Conservation (phyloP, 2,888 invertebrate genomes). For the Conchocele bisecta region DNA sequence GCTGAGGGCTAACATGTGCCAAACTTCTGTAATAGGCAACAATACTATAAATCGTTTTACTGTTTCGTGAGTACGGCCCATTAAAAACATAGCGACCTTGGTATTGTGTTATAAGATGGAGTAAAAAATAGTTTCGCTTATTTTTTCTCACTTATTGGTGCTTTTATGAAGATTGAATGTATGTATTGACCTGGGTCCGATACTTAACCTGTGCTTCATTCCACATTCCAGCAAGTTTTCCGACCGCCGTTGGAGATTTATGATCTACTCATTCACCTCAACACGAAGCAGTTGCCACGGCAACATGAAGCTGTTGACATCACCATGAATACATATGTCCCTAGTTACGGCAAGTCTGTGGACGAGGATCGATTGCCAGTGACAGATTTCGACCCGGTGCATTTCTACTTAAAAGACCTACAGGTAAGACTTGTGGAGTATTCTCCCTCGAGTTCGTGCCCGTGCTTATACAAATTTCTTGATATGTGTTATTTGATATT, state of each 20-base stretch:
- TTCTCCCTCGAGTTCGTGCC: not conserved
- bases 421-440: conserved; percentile 85
- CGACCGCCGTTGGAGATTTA: conserved; percentile 88
- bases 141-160: no score
- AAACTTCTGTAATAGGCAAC: no score
- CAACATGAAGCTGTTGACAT: conserved; percentile 84
- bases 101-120: no score
- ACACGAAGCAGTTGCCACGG: conserved; percentile 83
- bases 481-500: not conserved
- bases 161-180: no score
- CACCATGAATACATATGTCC: conserved; percentile 27
- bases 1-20: no score
- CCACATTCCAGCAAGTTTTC: conserved; percentile 86
- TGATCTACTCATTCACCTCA: conserved; percentile 89
- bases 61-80: no score
- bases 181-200: no score
- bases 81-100: no score
- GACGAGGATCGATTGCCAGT: conserved; percentile 86
- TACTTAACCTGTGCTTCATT: no score
- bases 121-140: no score
- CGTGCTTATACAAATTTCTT: not conserved
- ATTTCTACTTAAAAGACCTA: conserved; percentile 88
- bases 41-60: no score
- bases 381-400: conserved; percentile 90
- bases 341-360: conserved; percentile 19